Evolutionary conservation across 2,888 invertebrate species (phyloP).

Genomic region (Xylota sylvarum): DNA sequence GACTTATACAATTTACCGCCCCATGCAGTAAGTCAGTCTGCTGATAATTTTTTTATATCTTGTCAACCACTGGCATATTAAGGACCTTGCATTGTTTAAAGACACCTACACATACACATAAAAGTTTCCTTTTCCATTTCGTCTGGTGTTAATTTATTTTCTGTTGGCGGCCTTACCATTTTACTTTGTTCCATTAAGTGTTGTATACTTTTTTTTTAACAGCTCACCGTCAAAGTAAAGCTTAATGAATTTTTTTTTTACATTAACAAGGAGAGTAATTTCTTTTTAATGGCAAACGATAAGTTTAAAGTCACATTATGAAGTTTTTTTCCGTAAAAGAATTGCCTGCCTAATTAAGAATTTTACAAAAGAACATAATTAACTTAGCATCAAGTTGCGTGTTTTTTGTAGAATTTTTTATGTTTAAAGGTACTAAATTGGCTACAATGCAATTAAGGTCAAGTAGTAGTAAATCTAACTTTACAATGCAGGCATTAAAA

Average conservation of each 20-base stretch:
- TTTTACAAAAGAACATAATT: background rate
- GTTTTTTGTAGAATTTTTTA: background rate
- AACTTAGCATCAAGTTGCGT: background rate
- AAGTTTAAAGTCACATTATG: background rate
- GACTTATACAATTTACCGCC: no score
- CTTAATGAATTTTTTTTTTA: background rate
- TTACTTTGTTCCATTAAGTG: background rate
- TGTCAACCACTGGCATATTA: no score
- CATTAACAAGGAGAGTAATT: background rate
- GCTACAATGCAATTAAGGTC: background rate
- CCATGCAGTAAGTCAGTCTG: no score
- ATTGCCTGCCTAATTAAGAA: background rate
- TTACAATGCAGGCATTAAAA: background rate
- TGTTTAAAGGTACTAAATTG: background rate
- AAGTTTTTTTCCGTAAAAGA: background rate
- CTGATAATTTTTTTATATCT: no score
- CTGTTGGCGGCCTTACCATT: background rate
- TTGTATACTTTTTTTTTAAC: background rate
- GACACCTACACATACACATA: no score
- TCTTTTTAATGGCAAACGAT: conserved; percentile 1
- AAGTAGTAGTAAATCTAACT: background rate
- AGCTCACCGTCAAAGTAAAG: background rate
- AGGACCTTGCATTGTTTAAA: no score
- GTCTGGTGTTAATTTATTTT: background rate
- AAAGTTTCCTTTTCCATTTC: background rate